phyloP scores from a whole-genome alignment of 2,888 invertebrate genomes.

The Hypercompe scribonia region DNA sequence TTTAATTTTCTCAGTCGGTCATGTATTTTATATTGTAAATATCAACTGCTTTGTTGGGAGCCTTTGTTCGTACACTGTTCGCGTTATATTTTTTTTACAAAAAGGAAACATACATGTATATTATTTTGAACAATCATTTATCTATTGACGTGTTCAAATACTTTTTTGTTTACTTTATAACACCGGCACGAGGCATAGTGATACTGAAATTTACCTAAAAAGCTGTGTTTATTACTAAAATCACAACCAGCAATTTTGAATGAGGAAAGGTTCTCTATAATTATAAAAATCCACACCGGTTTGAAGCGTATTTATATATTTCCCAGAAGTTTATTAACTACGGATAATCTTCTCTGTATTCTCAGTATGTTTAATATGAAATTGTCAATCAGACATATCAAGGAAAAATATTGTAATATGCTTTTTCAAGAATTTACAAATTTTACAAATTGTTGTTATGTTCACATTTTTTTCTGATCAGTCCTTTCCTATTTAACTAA shows the following conservation, averaged over 20 bases:
- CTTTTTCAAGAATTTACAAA: neutral
- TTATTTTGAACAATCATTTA: slow-evolving; percentile 32
- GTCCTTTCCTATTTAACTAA: neutral
- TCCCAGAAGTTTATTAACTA: neutral
- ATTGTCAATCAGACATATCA: neutral
- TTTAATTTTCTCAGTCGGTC: neutral
- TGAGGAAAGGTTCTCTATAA: slow-evolving; percentile 25
- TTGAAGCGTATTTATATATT: neutral
- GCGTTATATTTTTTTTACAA: slow-evolving; percentile 4
- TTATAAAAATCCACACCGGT: slow-evolving; percentile 16
- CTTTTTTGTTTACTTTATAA: slow-evolving; percentile 24
- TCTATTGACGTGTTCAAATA: slow-evolving; percentile 23
- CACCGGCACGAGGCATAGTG: slow-evolving; percentile 19
- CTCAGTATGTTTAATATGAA: neutral
- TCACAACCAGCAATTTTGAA: slow-evolving; percentile 17
- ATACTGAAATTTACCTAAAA: slow-evolving; percentile 32
- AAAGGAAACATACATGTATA: slow-evolving; percentile 19
- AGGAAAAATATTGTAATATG: neutral
- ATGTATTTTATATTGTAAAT: neutral
- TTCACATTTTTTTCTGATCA: neutral
- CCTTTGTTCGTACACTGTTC: neutral
- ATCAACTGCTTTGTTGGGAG: neutral
- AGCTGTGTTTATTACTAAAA: slow-evolving; percentile 39
- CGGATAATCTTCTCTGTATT: neutral
- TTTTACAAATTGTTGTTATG: neutral